Conservation (phyloP, 1,140 invertebrate species). For the Lepidurus apus region DNA sequence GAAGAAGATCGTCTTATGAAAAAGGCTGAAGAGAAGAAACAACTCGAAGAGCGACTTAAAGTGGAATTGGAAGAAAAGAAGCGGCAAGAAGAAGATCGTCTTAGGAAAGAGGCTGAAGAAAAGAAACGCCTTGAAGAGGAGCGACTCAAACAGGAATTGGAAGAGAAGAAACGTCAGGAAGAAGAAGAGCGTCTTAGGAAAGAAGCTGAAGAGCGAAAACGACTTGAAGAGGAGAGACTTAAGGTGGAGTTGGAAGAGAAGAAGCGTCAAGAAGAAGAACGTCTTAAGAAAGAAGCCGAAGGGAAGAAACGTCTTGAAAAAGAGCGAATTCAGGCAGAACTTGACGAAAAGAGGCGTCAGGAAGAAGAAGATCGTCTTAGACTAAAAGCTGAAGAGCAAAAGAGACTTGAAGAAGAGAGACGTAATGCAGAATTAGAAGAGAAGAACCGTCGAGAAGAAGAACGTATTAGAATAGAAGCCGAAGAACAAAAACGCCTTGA, state of each 20-base stretch:
- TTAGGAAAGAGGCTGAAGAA: constrained; percentile 36
- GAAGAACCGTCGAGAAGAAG: constrained; percentile 33
- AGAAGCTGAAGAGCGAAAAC: constrained; percentile 34
- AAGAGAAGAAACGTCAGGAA: constrained; percentile 32
- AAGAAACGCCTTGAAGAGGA: constrained; percentile 39
- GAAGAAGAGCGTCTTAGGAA: background rate
- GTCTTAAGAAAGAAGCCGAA: constrained; percentile 13
- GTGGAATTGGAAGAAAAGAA: constrained; percentile 36
- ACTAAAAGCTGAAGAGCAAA: constrained; percentile 31
- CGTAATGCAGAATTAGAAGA: constrained; percentile 37
- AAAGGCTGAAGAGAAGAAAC: constrained; percentile 37
- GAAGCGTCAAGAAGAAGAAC: constrained; percentile 29
- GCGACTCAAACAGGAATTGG: constrained; percentile 35
- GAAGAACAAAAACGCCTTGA: constrained; percentile 37
- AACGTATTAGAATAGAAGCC: constrained; percentile 34
- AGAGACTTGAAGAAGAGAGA: constrained; percentile 36
- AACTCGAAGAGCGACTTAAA: constrained; percentile 37
- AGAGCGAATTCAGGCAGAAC: constrained; percentile 23
- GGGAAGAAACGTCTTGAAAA: constrained; percentile 24
- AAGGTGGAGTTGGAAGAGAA: constrained; percentile 31
- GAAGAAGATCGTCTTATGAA: constrained; percentile 37
- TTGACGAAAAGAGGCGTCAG: constrained; percentile 13
- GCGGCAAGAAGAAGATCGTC: constrained; percentile 37
- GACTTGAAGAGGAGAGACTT: constrained; percentile 32
- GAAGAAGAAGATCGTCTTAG: constrained; percentile 12